Evolutionary conservation across 2,797 vertebrate species (phyloP).

Genomic region (Rousettus madagascariensis): DNA sequence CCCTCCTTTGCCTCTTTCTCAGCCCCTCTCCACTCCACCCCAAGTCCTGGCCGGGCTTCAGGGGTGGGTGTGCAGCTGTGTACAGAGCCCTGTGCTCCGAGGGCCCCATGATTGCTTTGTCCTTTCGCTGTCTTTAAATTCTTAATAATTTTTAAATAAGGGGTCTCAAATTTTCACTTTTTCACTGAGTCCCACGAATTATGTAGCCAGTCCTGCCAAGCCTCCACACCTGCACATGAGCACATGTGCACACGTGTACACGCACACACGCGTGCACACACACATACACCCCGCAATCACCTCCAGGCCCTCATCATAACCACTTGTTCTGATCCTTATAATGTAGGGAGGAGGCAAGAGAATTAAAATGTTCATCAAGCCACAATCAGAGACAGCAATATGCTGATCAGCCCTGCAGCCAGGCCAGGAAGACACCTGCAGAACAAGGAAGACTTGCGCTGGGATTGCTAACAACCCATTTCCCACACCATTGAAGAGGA

Average conservation of each 20-base stretch:
- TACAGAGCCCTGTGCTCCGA: not conserved
- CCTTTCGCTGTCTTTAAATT: not conserved
- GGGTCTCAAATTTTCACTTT: not conserved
- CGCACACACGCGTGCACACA: not conserved
- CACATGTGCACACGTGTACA: not conserved
- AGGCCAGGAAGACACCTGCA: too few relatives aligned
- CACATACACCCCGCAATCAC: not conserved
- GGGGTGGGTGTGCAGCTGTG: too few relatives aligned
- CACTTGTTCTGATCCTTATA: not conserved
- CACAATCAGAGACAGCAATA: too few relatives aligned
- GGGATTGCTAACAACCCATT: too few relatives aligned
- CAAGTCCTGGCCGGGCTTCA: fast-evolving
- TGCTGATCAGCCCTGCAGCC: too few relatives aligned
- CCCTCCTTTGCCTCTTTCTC: not conserved
- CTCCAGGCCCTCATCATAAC: not conserved
- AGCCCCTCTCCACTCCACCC: not conserved
- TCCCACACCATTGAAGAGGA: too few relatives aligned
- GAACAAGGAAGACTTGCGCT: too few relatives aligned
- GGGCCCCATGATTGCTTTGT: fast-evolving
- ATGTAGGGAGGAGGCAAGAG: too few relatives aligned
- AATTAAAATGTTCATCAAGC: too few relatives aligned
- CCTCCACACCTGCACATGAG: not conserved
- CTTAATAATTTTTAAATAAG: not conserved
- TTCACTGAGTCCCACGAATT: not conserved
- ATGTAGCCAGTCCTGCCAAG: not conserved